phyloP scores from a whole-genome alignment of 2,113 vertebrate species.

The Atrichornis clamosus region DNA sequence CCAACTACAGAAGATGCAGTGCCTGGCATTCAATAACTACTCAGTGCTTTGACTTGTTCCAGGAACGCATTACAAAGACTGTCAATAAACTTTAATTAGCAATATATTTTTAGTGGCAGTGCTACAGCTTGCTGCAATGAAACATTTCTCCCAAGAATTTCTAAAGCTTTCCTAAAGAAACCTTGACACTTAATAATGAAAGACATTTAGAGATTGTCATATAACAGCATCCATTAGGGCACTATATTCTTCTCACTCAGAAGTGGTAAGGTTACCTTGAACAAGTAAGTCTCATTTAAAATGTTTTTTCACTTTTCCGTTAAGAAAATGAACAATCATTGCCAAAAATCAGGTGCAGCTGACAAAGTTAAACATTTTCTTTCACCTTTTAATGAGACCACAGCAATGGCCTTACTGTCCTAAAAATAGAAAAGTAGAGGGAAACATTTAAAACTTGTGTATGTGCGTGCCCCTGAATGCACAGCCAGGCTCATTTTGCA shows the following conservation, averaged over 20 bases:
- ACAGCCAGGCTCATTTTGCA: neutral
- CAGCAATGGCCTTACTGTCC: neutral
- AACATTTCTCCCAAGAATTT: constrained; percentile 36
- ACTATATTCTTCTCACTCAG: neutral
- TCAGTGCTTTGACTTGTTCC: constrained; percentile 56
- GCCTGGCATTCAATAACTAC: constrained; percentile 50
- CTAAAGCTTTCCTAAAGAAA: constrained; percentile 52
- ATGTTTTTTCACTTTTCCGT: neutral
- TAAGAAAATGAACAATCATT: neutral
- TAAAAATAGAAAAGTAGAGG: neutral
- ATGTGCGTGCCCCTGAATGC: neutral
- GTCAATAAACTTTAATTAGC: constrained; percentile 74
- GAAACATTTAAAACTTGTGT: neutral
- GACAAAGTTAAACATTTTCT: neutral
- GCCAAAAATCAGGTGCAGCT: neutral
- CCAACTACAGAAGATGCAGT: constrained; percentile 2
- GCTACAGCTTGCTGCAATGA: constrained; percentile 31
- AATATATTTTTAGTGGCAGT: constrained; percentile 62
- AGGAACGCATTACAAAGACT: constrained; percentile 68
- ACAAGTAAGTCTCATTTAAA: neutral
- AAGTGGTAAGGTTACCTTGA: constrained; percentile 9
- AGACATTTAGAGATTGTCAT: constrained; percentile 19
- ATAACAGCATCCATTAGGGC: neutral
- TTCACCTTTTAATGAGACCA: neutral
- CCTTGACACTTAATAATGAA: neutral